These are phyloP conservation scores for Cheilinus undulatus DNA, from an alignment of 2,113 vertebrate genomes.

Conservation along the genomic window DNA sequence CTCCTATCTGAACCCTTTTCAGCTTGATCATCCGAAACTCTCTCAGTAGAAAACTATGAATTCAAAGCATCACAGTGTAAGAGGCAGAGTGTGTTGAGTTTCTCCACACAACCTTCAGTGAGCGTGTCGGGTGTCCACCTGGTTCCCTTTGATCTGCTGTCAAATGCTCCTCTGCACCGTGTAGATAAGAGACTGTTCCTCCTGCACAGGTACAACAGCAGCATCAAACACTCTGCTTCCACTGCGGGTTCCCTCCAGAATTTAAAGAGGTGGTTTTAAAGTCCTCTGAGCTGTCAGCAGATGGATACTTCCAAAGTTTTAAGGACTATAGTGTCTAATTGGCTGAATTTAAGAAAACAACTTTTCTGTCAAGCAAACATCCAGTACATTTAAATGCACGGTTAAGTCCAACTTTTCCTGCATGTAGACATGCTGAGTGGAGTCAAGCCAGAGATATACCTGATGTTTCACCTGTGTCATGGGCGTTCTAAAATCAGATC, in stretches of 20 bases:
- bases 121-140: neutral
- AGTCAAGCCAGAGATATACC: no score
- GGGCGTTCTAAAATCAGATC: no score
- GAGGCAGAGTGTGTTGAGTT: neutral
- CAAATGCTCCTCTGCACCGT: neutral
- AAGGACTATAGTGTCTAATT: neutral
- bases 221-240: conserved; percentile 10
- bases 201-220: neutral
- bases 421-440: no score
- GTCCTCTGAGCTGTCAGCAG: conserved; percentile 16
- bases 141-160: neutral
- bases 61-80: neutral
- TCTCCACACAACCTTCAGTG: conserved; percentile 8
- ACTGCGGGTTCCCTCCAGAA: neutral
- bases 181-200: conserved; percentile 14
- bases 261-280: neutral
- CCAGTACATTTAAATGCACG: no score
- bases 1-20: neutral
- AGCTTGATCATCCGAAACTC: neutral
- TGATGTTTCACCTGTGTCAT: no score
- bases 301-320: no score
- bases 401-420: no score
- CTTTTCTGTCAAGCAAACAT: neutral
- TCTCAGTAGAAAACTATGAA: neutral
- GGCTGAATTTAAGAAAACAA: neutral